Evolutionary conservation across 2,113 vertebrate species (phyloP), one percentile per base, ranked within the genome.

Genomic region (Campylomormyrus tamandua): DNA sequence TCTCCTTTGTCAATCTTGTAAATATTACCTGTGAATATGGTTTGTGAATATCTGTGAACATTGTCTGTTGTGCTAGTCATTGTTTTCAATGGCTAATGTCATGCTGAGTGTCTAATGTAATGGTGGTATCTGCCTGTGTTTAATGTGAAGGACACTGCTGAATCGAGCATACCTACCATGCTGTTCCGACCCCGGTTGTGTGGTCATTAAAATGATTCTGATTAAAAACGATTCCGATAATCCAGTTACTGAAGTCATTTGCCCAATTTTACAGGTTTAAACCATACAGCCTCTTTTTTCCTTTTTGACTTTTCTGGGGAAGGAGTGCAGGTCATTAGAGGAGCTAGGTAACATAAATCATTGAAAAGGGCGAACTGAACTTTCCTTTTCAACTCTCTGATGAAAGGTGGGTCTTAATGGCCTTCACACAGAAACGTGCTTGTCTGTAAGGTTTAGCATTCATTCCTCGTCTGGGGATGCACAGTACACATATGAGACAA

Each of bases 141-240:
- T 31, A 70, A 70, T 31, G 3, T 11, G 8, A 13, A 31, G 62
- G 62, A 31, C 10, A 70, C 62, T 70, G n/a, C 31, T 27, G 9
- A 70, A 13, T 13, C 1, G n/a, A 70, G 27, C 62, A 5, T 13
- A 27, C 27, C n/a, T 31, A 31, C 62, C 62, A 27, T 13, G 3
- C 62, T 31, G n/a, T 11, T 13, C 27, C 27, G 62, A 31, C 62
- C n/a, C 10, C 10, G 3, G 62, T 11, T 27, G 62, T 70, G 62
- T 13, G 62, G 9, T 27, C n/a, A 70, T 31, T 70, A 70, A 70
- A 70, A 70, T 70, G 62, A 31, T 70, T 70, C n/a, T 70, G 62
- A 70, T 70, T 31, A 13, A 11, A 70, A 70, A 31, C 1, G n/a
- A 70, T 31, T 70, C 62, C 1, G 96, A 91, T 89, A 98, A 94